Percentiles rank a stretch among this genome's conserved stretches.
Conservation (phyloP, 2,888 invertebrate species). For the Tachina fera region DNA sequence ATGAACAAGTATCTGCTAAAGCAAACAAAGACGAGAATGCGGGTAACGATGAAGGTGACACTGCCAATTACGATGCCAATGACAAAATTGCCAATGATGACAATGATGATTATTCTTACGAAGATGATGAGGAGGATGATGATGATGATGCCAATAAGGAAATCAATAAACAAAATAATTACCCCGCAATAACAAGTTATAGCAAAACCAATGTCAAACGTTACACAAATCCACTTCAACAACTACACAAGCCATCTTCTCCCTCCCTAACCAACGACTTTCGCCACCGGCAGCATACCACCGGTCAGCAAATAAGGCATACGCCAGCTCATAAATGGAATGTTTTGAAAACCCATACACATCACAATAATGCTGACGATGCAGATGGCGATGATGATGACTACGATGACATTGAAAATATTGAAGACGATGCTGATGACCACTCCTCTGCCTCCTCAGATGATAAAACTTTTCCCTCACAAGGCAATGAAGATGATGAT, state of each 20-base stretch:
- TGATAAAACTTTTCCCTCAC: background rate
- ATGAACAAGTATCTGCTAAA: slow-evolving; percentile 18
- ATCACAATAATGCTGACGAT: slow-evolving; percentile 72
- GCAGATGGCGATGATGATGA: slow-evolving; percentile 73
- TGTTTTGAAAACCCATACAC: slow-evolving; percentile 52
- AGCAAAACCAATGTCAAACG: slow-evolving; percentile 63
- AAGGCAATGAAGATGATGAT: slow-evolving; percentile 12
- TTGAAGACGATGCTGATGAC: slow-evolving; percentile 74
- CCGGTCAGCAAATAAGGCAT: slow-evolving; percentile 31
- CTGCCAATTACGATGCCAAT: slow-evolving; percentile 14
- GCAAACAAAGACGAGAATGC: slow-evolving; percentile 9
- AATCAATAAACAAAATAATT: slow-evolving; percentile 48
- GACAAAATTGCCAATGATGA: slow-evolving; percentile 4
- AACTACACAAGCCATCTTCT: slow-evolving; percentile 15
- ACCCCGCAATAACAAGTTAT: slow-evolving; percentile 12
- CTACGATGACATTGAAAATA: slow-evolving; percentile 73
- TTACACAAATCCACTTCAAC: slow-evolving; percentile 56
- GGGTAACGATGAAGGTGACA: background rate
- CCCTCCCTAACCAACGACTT: background rate
- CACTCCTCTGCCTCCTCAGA: background rate
- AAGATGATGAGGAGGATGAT: slow-evolving; percentile 72
- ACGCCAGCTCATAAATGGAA: slow-evolving; percentile 12
- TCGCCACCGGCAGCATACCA: background rate
- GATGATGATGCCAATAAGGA: slow-evolving; percentile 71
- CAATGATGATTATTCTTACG: slow-evolving; percentile 57